Base-by-base conservation (phyloP, 2,888 invertebrate genomes). In the Lithodes maja region DNA sequence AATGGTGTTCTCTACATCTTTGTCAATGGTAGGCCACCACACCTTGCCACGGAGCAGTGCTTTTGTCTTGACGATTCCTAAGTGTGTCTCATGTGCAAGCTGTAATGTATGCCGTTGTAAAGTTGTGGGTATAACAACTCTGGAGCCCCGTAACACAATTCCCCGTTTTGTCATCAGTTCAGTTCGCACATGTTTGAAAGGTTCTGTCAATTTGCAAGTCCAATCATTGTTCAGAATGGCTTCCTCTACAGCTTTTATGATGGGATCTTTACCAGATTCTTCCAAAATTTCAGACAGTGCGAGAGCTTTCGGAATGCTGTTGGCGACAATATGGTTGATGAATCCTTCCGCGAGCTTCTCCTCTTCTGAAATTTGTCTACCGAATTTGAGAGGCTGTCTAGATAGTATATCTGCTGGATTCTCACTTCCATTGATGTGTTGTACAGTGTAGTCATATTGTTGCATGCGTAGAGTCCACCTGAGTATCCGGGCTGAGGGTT, bases 401-500 rank as follows among this genome's bases (percentile, higher is more conserved):
- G 74, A 84, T 75, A 84, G 74, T 84, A 84, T 17, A 12, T 84
- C 84, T 1, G 54, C 17, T 3, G 84, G 84, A 15, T 84, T 84
- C 1, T 84, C 84, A 52, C 74, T 84, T 50, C 53, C 84, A 9
- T 84, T 84, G 74, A 83, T 83, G 50, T 83, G 83, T 9, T 75
- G 83, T 71, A 83, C 55, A 12, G 74, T 74, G 33, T 1, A 84
- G 53, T 84, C 75, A 33, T 84, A 84, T 52, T 84, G 74, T 3
- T 84, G 84, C 84, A 84, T 71, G 71, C 17, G 71, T 71, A 71
- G 5, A 2, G 3, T 71, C 71, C 71, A 71, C 1, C 71, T 5
- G 1, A 71, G 2, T 71, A 71, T 3, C n/a, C n/a, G 17, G 3
- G 84, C 68, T 1, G 75, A 52, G 55, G 74, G 74, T 53, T 84